Base-by-base conservation (phyloP, 2,797 vertebrate species). In the Takifugu rubripes region DNA sequence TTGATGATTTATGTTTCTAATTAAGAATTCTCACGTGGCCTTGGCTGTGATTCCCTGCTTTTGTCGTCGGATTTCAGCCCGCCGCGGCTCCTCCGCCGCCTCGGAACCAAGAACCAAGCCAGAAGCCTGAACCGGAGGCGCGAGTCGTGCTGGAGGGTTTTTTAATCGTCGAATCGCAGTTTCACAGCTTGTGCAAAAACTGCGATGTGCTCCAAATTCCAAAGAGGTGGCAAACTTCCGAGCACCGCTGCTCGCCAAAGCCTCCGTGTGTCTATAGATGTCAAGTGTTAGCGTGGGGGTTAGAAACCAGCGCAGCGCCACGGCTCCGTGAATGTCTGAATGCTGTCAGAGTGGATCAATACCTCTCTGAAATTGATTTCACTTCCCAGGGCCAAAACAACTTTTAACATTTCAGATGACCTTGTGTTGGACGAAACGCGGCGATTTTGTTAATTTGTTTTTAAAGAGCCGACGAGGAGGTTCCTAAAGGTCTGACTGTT, bases 281-380 rank as follows among this genome's bases (percentile, higher is more conserved):
- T 67, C 52, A 68, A 54, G 51, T 66, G 61, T 52, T 40, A 3
- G 54, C 49, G 56, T n/a, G 57, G 56, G 50, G 26, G 58, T 55
- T 51, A 29, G 25, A 68, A 53, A 61, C 33, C 6, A 50, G 24
- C 0, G 10, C 24, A 9, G 26, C 36, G 45, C 52, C 29, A 21
- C 17, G 12, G 42, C 25, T 49, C 6, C 3, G 2, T 50, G 27
- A 60, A 40, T 79, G 77, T 78, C 3, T 51, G 2, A 10, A 31
- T 55, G 60, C 33, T 12, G 15, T 45, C 52, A 54, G 5, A 26
- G 49, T 45, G 1, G 11, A 72, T 74, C 54, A 3, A 66, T 67
- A 46, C 27, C 66, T 49, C 56, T 66, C 42, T 44, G 49, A 55
- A 62, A 60, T 17, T 4, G 31, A 59, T 64, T 61, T 63, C 6